Evolutionary conservation across 2,113 vertebrate genomes (phyloP).

Genomic region (Rhabdomys dilectus): DNA sequence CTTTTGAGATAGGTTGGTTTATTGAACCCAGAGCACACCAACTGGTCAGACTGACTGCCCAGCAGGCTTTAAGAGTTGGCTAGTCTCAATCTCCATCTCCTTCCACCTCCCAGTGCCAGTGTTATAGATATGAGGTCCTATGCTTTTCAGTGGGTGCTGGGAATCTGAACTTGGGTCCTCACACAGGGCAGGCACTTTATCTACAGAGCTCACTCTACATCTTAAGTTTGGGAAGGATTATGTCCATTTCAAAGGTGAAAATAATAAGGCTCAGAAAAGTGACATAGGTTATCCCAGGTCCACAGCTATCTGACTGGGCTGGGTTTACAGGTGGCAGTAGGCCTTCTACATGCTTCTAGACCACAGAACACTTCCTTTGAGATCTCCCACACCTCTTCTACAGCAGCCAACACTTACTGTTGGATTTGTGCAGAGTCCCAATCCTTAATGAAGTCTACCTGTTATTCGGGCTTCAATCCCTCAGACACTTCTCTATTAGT

Average conservation of each 20-base stretch:
- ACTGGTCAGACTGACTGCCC: too few relatives aligned
- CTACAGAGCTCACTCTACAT: not conserved
- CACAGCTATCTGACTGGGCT: not conserved
- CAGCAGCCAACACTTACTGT: not conserved
- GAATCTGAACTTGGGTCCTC: not conserved
- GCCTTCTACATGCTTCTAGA: not conserved
- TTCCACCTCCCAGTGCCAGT: too few relatives aligned
- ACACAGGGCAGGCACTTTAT: too few relatives aligned
- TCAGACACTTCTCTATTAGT: slow-evolving; percentile 23
- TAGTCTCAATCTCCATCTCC: not conserved
- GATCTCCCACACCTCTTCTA: not conserved
- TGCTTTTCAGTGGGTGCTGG: not conserved
- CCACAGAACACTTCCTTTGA: not conserved
- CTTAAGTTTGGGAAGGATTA: not conserved
- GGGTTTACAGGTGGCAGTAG: not conserved
- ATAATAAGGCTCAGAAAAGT: not conserved
- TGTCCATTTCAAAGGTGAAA: not conserved
- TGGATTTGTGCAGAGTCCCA: not conserved
- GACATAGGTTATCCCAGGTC: not conserved
- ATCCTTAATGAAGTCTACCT: slow-evolving; percentile 7
- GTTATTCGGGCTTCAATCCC: not conserved
- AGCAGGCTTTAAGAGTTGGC: not conserved
- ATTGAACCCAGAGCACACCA: not conserved
- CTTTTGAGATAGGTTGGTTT: not conserved
- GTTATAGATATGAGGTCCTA: too few relatives aligned